phyloP scores from a whole-genome alignment of 2,797 vertebrate species.

The Okamejei kenojei region DNA sequence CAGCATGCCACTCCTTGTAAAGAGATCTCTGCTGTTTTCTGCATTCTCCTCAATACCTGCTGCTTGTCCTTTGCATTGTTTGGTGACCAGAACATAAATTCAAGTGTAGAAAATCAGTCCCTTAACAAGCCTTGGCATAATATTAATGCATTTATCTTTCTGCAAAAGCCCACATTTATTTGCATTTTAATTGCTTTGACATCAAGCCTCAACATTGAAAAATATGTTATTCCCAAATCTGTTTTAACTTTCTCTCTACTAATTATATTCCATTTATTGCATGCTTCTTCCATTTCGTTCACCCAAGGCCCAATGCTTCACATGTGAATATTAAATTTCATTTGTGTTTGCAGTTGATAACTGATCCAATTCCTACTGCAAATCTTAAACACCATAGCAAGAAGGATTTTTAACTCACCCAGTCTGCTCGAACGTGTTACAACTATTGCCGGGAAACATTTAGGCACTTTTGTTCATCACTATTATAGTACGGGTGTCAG shows the following conservation, averaged over 20 bases:
- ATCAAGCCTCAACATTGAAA: constrained; percentile 5
- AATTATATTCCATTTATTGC: constrained; percentile 16
- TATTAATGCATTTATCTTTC: not conserved
- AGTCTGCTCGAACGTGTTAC: not conserved
- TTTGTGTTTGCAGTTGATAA: constrained; percentile 22
- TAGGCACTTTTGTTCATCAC: not conserved
- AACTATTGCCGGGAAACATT: not conserved
- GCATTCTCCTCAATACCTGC: not conserved
- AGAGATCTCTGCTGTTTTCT: not conserved
- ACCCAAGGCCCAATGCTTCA: constrained; percentile 22
- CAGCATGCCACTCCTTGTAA: not conserved
- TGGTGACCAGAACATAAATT: not conserved
- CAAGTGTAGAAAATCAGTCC: not conserved
- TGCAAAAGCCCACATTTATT: constrained; percentile 14
- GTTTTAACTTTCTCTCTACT: constrained; percentile 14
- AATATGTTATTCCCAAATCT: not conserved
- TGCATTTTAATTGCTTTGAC: constrained; percentile 35
- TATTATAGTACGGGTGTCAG: too few relatives aligned
- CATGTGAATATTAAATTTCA: constrained; percentile 18
- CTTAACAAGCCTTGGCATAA: not conserved
- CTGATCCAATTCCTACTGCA: not conserved
- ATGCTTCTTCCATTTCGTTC: constrained; percentile 1
- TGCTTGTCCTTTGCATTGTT: not conserved
- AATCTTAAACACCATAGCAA: not conserved
- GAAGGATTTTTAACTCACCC: not conserved